Percentiles rank a stretch among this genome's conserved stretches.
Conservation (phyloP, 2,888 invertebrate species). For the Himalopsyche kuldschensis region DNA sequence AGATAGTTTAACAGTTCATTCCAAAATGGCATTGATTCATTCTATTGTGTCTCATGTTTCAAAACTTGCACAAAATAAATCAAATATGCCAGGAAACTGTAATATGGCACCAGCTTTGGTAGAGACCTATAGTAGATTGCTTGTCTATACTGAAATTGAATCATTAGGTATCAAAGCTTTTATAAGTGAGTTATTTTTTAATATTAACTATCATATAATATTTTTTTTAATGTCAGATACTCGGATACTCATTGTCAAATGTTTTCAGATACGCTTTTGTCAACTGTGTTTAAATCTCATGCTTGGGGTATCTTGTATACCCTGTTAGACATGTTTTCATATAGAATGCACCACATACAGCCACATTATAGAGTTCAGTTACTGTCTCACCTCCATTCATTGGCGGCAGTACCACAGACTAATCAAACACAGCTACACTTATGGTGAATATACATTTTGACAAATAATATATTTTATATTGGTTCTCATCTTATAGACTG, state of each 20-base stretch:
- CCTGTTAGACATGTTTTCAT: slow-evolving; percentile 94
- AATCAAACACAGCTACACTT: slow-evolving; percentile 94
- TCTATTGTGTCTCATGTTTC: slow-evolving; percentile 85
- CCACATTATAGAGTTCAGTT: slow-evolving; percentile 93
- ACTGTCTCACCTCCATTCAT: slow-evolving; percentile 85
- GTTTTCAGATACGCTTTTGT: slow-evolving; percentile 76
- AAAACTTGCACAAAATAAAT: slow-evolving; percentile 85
- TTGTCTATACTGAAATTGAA: slow-evolving; percentile 96
- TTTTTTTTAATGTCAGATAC: background rate
- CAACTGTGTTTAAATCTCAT: slow-evolving; percentile 88
- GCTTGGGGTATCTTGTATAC: slow-evolving; percentile 97
- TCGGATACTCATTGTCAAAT: slow-evolving; percentile 6
- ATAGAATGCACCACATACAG: slow-evolving; percentile 93
- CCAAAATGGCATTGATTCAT: slow-evolving; percentile 88
- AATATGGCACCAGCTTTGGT: slow-evolving; percentile 86
- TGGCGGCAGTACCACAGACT: slow-evolving; percentile 89
- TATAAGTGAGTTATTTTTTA: slow-evolving; percentile 67
- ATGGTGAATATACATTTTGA: slow-evolving; percentile 60
- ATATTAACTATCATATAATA: background rate
- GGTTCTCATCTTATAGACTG: background rate
- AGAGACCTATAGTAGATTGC: slow-evolving; percentile 89
- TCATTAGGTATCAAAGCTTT: slow-evolving; percentile 96
- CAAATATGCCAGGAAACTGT: slow-evolving; percentile 67
- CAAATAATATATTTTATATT: background rate
- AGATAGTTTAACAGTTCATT: slow-evolving; percentile 92